Evolutionary conservation across 2,888 invertebrate species (phyloP).

Genomic region (Leptopilina myrica): DNA sequence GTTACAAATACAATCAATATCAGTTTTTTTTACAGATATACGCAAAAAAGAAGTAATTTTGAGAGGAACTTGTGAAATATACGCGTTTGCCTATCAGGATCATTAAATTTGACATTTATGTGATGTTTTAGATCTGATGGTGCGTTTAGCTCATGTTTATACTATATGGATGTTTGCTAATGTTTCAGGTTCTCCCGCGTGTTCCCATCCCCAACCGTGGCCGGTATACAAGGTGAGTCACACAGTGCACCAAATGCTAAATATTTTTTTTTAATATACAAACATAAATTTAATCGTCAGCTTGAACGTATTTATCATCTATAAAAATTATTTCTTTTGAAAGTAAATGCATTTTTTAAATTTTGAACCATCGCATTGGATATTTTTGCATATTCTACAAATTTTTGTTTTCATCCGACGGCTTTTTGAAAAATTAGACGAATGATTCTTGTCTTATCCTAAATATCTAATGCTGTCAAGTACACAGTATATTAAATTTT

Average conservation of each 20-base stretch:
- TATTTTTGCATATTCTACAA: too few relatives aligned
- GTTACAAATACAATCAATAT: too few relatives aligned
- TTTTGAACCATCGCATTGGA: too few relatives aligned
- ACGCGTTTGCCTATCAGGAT: conserved; percentile 50
- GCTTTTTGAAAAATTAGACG: too few relatives aligned
- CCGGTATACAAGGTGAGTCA: conserved; percentile 86
- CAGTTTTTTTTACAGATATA: too few relatives aligned
- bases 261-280: background rate
- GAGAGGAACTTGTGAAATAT: background rate
- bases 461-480: too few relatives aligned
- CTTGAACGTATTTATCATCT: background rate
- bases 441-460: too few relatives aligned
- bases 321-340: background rate
- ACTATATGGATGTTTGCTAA: conserved; percentile 66
- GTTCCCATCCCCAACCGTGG: conserved; percentile 88
- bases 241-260: conserved; percentile 19
- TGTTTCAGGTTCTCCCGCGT: conserved; percentile 87
- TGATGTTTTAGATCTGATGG: conserved; percentile 51
- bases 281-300: background rate
- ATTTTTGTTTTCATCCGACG: too few relatives aligned
- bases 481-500: too few relatives aligned
- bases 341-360: background rate
- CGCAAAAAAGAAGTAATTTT: background rate
- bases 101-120: conserved; percentile 53
- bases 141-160: conserved; percentile 2